A percentile compares a stretch with the other conserved stretches of the same genome.
These are phyloP conservation scores for Alligator mississippiensis DNA, from an alignment of 2,113 vertebrate genomes.

Conservation along the genomic window DNA sequence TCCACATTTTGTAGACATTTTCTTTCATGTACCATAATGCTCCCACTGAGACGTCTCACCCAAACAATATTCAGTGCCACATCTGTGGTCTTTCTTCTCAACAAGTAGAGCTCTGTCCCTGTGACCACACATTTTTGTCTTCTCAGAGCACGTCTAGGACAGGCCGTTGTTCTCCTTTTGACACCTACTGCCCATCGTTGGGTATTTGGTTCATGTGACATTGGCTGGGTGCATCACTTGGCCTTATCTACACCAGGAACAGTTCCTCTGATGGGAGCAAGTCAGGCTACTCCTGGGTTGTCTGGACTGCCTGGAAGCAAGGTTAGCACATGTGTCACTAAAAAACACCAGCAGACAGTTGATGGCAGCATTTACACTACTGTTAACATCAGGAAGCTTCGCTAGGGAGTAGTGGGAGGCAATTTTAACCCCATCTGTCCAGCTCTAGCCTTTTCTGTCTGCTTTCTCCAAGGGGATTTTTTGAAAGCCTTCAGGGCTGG, in stretches of 20 bases:
- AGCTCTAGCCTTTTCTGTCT: not conserved
- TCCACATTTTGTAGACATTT: not conserved
- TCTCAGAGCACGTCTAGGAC: not conserved
- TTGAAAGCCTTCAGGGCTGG: not conserved
- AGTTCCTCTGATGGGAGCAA: not conserved
- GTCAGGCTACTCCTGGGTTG: not conserved
- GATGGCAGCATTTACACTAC: not conserved
- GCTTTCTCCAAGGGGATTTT: too few species aligned
- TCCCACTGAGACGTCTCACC: not conserved
- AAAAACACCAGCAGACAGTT: not conserved
- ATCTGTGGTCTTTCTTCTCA: not conserved
- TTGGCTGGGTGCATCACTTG: not conserved
- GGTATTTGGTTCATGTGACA: not conserved
- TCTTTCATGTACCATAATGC: not conserved
- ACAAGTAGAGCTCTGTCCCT: not conserved
- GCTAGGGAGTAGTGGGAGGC: not conserved
- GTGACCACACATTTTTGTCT: not conserved
- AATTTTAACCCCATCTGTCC: not conserved
- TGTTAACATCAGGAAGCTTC: not conserved
- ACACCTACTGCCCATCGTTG: not conserved
- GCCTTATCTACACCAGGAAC: not conserved
- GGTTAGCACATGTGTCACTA: not conserved
- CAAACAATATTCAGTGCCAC: not conserved
- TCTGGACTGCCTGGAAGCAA: not conserved
- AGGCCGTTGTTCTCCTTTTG: not conserved